These are phyloP conservation scores for Columbina picui DNA, from an alignment of 2,113 vertebrate species.

Conservation along the genomic window DNA sequence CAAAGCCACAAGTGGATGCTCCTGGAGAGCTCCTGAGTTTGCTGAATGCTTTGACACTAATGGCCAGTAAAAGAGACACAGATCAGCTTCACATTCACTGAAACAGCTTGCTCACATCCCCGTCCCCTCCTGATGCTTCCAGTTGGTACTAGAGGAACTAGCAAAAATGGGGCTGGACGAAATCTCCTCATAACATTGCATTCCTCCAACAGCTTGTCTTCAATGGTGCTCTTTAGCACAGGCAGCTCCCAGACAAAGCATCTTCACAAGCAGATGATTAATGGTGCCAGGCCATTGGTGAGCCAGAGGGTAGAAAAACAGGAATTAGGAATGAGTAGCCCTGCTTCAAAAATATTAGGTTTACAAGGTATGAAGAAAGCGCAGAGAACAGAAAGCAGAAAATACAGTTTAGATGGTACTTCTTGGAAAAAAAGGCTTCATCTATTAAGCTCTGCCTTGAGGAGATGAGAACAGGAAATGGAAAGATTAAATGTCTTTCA, in stretches of 20 bases:
- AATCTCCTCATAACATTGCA: not conserved
- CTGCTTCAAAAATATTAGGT: not conserved
- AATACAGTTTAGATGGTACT: not conserved
- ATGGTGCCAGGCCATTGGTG: not conserved
- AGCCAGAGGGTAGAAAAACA: not conserved
- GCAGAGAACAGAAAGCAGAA: not conserved
- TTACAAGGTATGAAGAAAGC: not conserved
- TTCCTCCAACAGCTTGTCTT: not conserved
- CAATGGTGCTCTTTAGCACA: not conserved
- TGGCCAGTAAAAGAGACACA: rapidly evolving
- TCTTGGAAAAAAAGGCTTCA: not conserved
- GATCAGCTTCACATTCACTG: not conserved
- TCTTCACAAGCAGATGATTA: not conserved
- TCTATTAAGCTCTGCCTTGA: not conserved
- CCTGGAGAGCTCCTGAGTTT: not conserved
- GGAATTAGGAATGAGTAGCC: not conserved
- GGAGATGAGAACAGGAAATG: not conserved
- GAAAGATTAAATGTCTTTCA: not conserved
- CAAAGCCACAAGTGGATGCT: not conserved
- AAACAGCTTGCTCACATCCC: not conserved
- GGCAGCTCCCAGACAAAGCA: not conserved
- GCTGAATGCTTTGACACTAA: not conserved
- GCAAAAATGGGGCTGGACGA: not conserved
- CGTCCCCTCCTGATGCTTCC: not conserved
- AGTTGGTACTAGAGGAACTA: not conserved